Conservation (phyloP, 2,797 vertebrate species). For the Acestrorhynchus altus region DNA sequence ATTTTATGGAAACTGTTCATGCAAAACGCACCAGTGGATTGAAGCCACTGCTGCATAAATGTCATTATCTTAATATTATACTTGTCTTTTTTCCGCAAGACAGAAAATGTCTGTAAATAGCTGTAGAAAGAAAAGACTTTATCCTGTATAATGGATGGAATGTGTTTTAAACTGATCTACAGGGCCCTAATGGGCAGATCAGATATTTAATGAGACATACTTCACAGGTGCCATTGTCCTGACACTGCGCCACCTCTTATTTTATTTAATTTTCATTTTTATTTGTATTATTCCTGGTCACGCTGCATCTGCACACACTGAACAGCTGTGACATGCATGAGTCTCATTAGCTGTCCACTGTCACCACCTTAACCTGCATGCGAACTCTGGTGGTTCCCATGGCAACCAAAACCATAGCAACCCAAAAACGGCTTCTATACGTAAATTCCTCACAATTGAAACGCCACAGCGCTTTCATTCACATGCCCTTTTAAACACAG, state of each 20-base stretch:
- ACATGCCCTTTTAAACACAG: slow-evolving; percentile 24
- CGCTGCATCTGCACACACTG: slow-evolving; percentile 54
- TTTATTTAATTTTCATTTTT: slow-evolving; percentile 4
- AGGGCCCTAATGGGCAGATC: slow-evolving; percentile 69
- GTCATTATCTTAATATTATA: slow-evolving; percentile 76
- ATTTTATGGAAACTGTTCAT: slow-evolving; percentile 82
- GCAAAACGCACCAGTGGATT: slow-evolving; percentile 83
- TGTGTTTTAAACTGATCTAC: slow-evolving; percentile 57
- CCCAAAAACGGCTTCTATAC: slow-evolving; percentile 42
- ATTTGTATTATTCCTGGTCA: slow-evolving; percentile 25
- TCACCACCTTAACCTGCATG: slow-evolving; percentile 64
- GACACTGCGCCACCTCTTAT: slow-evolving; percentile 19
- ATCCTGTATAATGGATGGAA: slow-evolving; percentile 43
- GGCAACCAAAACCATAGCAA: slow-evolving; percentile 42
- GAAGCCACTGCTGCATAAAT: slow-evolving; percentile 83
- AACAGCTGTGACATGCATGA: slow-evolving; percentile 63
- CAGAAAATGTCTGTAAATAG: slow-evolving; percentile 81
- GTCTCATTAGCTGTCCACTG: slow-evolving; percentile 46
- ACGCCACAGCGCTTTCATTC: slow-evolving; percentile 37
- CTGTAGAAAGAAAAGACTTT: slow-evolving; percentile 70
- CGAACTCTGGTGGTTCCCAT: slow-evolving; percentile 57
- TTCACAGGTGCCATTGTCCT: slow-evolving; percentile 40
- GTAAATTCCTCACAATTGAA: slow-evolving; percentile 27
- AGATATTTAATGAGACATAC: slow-evolving; percentile 63
- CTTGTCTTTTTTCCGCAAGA: slow-evolving; percentile 81